Evolutionary conservation across 2,797 vertebrate species (phyloP).

Genomic region (Anisognathus igniventris): DNA sequence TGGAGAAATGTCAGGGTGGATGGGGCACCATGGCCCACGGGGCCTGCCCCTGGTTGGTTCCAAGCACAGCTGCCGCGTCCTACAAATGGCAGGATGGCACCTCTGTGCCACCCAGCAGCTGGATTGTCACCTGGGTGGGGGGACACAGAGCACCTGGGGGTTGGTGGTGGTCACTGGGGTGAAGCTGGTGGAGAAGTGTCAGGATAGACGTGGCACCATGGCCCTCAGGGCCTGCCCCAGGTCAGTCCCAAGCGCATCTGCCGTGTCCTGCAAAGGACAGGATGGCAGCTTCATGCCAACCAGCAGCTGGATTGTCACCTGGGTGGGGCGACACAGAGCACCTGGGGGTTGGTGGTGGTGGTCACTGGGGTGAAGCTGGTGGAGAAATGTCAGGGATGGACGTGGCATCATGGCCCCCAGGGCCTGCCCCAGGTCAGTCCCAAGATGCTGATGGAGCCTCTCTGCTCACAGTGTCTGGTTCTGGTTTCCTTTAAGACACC

Average conservation of each 20-base stretch:
- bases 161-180: rapidly evolving
- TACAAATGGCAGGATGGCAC: slow-evolving; percentile 19
- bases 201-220: rapidly evolving
- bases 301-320: neutral
- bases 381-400: neutral
- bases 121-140: neutral
- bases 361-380: neutral
- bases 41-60: rapidly evolving
- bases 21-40: rapidly evolving
- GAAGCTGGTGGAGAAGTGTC: neutral
- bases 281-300: neutral
- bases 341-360: rapidly evolving
- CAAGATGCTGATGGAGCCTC: neutral
- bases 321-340: rapidly evolving
- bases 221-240: neutral
- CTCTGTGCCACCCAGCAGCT: neutral
- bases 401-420: neutral
- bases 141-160: rapidly evolving
- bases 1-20: neutral
- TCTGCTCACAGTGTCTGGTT: neutral
- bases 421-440: rapidly evolving
- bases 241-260: neutral
- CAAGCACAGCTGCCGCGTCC: neutral
- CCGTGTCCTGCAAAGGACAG: neutral
- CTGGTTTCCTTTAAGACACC: neutral